These are phyloP conservation scores for Priocnemis perturbator DNA, from an alignment of 2,888 invertebrate species.

Conservation along the genomic window DNA sequence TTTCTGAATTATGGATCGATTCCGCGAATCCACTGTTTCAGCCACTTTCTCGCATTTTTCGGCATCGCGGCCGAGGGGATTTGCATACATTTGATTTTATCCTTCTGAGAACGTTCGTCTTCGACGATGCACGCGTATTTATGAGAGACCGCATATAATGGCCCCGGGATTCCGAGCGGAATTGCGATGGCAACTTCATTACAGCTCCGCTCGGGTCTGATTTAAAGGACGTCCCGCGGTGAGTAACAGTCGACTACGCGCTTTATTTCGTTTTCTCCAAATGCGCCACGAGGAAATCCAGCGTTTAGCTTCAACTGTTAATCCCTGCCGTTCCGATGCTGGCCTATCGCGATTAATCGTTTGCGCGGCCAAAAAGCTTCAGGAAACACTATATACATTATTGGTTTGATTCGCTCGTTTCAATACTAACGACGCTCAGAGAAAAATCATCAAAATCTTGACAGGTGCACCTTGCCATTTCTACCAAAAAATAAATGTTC, in stretches of 20 bases:
- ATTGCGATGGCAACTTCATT: constrained; percentile 56
- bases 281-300: no score
- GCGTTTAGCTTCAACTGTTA: no score
- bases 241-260: neutral
- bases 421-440: no score
- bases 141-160: constrained; percentile 58
- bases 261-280: no score
- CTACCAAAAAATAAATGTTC: no score
- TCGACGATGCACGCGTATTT: constrained; percentile 66
- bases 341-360: no score
- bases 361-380: no score
- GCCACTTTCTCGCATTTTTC: constrained; percentile 42
- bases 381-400: no score
- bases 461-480: no score
- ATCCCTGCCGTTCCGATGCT: no score
- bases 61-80: constrained; percentile 57
- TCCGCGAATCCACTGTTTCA: constrained; percentile 61
- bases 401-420: no score
- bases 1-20: constrained; percentile 54
- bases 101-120: constrained; percentile 73
- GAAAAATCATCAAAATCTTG: no score
- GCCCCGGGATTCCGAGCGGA: constrained; percentile 53
- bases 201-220: constrained; percentile 29
- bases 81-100: constrained; percentile 75
- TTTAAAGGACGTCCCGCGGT: constrained; percentile 25